Base-by-base conservation (phyloP, 2,113 vertebrate genomes). In the Lonchura striata region DNA sequence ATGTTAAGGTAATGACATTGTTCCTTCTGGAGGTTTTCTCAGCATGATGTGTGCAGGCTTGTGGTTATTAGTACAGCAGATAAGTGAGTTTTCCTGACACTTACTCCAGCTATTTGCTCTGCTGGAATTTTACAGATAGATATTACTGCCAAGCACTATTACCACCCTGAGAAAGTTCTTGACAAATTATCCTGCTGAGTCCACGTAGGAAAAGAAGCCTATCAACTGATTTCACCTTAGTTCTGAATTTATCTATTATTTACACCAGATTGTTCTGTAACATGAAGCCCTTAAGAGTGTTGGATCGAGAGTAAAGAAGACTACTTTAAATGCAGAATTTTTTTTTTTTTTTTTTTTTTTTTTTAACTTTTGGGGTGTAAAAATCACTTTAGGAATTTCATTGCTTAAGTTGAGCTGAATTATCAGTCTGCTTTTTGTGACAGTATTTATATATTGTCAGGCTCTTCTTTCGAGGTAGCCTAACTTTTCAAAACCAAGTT, bases 1-100 rank as follows among this genome's bases (percentile, higher is more conserved):
- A 79, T 85, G 81, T 88, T 76, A 86, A 93, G 88, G 90, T 78
- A 94, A 97, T 96, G 88, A 92, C 83, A 90, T 86, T 78, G 56
- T 59, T 94, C 71, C 74, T 80, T 87, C 82, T 95, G 64, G 81
- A 92, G 83, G 47, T 79, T 86, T 93, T 95, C 95, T 96, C 95
- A 95, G 95, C 90, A n/a, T n/a, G n/a, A 50, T 94, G 56, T 66
- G 49, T 59, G 72, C 77, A 92, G 77, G 71, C 75, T 88, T 65
- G 74, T 87, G 79, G 88, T 94, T 90, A 93, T 95, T 95, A 95
- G 88, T 89, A 59, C 23, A 91, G 86, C 60, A 89, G 79, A 94
- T 76, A 91, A 87, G 59, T 30, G 81, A 88, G 33, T 85, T 95
- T 94, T 87, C 80, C 75, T 92, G 94, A 92, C 79, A 64, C 57